Percentiles rank a stretch among this genome's conserved stretches.
Evolutionary conservation across 2,113 vertebrate species (phyloP).

Genomic region (Athene noctua): DNA sequence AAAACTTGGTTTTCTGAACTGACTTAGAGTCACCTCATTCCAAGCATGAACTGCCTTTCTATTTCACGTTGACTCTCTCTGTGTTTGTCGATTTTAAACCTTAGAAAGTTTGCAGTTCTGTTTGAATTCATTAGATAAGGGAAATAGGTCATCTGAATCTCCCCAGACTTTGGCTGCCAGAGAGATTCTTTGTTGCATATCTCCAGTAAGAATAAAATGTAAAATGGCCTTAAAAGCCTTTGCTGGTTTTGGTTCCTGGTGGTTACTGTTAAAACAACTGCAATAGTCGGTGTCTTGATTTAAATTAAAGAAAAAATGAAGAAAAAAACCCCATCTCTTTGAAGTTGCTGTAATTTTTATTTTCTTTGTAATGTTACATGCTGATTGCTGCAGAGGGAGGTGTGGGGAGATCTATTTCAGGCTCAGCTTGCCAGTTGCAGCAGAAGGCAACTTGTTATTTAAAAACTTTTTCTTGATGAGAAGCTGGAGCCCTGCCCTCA

Average conservation of each 20-base stretch:
- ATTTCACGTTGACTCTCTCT: constrained; percentile 32
- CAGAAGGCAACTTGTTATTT: neutral
- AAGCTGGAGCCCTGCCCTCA: neutral
- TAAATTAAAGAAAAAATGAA: neutral
- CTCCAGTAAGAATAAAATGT: constrained; percentile 34
- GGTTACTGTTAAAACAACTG: constrained; percentile 21
- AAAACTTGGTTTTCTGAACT: constrained; percentile 24
- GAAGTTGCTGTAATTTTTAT: constrained; percentile 23
- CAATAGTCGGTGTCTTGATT: neutral
- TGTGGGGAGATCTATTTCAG: neutral
- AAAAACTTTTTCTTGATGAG: neutral
- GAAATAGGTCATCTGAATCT: constrained; percentile 52
- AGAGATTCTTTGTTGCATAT: constrained; percentile 11
- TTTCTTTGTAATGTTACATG: constrained; percentile 13
- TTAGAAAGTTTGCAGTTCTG: constrained; percentile 30
- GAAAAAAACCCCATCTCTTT: neutral
- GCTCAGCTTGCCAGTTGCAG: neutral
- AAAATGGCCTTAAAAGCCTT: constrained; percentile 29
- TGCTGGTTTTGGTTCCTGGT: constrained; percentile 12
- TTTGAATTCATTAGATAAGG: constrained; percentile 61
- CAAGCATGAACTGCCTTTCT: constrained; percentile 29
- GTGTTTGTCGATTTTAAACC: constrained; percentile 52
- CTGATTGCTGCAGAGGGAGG: neutral
- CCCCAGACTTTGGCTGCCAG: neutral
- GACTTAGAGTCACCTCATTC: neutral